Percentiles rank a stretch among this genome's conserved stretches.
These are phyloP conservation scores for Cairina moschata DNA, from an alignment of 2,113 vertebrate genomes.

Conservation along the genomic window DNA sequence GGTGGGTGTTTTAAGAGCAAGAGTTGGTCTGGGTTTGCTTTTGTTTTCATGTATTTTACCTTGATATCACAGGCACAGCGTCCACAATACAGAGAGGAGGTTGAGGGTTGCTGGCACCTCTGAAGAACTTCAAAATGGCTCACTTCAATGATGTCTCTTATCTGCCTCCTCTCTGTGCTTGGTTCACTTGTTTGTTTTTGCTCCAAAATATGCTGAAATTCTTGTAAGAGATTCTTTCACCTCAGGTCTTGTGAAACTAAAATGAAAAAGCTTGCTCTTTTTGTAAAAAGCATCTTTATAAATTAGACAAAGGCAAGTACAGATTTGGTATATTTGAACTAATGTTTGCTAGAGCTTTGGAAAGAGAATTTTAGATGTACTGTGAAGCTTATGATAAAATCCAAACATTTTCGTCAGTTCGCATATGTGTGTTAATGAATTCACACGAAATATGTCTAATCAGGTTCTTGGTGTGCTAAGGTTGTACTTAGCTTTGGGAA, in stretches of 20 bases:
- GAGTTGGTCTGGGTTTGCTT: background rate
- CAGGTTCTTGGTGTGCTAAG: fast-evolving
- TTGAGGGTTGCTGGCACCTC: background rate
- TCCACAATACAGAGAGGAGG: background rate
- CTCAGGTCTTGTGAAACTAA: background rate
- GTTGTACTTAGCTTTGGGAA: background rate
- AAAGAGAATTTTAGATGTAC: background rate
- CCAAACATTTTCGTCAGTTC: background rate
- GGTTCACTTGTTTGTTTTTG: background rate
- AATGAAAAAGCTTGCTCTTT: background rate
- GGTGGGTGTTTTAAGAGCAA: background rate
- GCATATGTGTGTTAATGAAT: background rate
- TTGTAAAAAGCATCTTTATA: background rate
- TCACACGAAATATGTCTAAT: background rate
- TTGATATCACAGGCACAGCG: background rate
- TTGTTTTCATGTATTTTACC: background rate
- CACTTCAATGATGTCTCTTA: background rate
- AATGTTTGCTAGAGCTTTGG: background rate
- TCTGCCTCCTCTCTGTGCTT: background rate
- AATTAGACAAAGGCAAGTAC: background rate
- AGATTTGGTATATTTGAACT: background rate
- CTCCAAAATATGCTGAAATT: background rate
- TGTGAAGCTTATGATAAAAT: background rate
- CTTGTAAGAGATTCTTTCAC: background rate
- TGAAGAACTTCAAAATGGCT: background rate